Evolutionary conservation across 2,797 vertebrate species (phyloP).

Genomic region (Hypotaenidia okinawae): DNA sequence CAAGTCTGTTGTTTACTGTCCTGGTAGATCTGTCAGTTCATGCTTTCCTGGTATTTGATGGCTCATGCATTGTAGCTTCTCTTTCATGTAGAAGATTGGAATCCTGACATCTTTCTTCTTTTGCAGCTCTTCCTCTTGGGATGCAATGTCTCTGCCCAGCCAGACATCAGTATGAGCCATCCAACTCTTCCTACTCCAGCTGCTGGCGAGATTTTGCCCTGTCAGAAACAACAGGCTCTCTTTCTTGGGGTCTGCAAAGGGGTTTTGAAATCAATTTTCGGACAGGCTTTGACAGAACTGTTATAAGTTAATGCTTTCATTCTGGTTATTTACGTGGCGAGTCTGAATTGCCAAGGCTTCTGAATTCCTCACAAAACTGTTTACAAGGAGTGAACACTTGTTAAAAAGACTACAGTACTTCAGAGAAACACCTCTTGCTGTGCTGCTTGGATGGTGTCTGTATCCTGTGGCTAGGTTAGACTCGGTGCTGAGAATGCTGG

Average conservation of each 20-base stretch:
- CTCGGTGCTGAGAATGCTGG: not conserved
- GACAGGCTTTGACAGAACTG: not conserved
- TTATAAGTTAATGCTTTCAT: not conserved
- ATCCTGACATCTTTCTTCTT: not conserved
- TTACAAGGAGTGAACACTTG: not conserved
- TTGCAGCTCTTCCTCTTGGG: not conserved
- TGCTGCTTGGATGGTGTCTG: not conserved
- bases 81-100: not conserved
- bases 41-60: not conserved
- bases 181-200: not conserved
- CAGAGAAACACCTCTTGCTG: not conserved
- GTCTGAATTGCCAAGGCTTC: not conserved
- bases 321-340: not conserved
- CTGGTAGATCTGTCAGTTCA: not conserved
- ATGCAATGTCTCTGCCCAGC: not conserved
- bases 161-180: not conserved
- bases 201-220: not conserved
- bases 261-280: not conserved
- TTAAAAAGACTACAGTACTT: not conserved
- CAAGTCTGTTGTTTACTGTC: not conserved
- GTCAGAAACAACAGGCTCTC: not conserved
- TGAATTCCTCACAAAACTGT: not conserved
- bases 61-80: not conserved
- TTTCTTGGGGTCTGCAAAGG: not conserved
- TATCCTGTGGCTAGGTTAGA: not conserved